A percentile compares a stretch with the other conserved stretches of the same genome.
Conservation (phyloP, 2,888 invertebrate genomes). For the Parnassius orleans region DNA sequence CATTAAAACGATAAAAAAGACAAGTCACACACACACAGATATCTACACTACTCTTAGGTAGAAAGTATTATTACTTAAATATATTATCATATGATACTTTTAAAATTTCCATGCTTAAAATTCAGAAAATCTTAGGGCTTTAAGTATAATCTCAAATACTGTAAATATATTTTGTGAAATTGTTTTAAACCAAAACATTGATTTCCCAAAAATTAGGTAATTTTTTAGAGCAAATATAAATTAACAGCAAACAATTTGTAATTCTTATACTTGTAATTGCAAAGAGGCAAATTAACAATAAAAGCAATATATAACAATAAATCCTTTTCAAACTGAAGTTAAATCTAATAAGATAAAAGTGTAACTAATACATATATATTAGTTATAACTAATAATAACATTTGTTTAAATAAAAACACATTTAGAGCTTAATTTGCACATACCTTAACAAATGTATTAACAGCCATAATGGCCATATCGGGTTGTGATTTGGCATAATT, state of each 20-base stretch:
- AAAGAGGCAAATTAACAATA: conserved; percentile 33
- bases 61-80: conserved; percentile 32
- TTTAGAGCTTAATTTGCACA: conserved; percentile 21
- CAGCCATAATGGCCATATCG: conserved; percentile 99
- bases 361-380: too few relatives aligned
- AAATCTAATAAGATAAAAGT: conserved; percentile 10
- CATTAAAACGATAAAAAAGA: conserved; percentile 78
- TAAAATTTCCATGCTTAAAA: conserved; percentile 39
- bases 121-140: conserved; percentile 17
- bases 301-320: conserved; percentile 24
- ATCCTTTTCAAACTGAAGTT: conserved; percentile 12
- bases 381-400: too few relatives aligned
- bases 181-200: not conserved
- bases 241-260: conserved; percentile 1
- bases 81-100: conserved; percentile 26
- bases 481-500: conserved; percentile 99
- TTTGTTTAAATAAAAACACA: not conserved
- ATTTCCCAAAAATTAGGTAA: not conserved
- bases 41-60: conserved; percentile 53
- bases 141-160: conserved; percentile 15
- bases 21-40: conserved; percentile 77
- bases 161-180: not conserved
- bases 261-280: conserved; percentile 21
- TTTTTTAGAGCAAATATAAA: not conserved
- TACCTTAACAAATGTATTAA: conserved; percentile 99